Evolutionary conservation across 1,140 invertebrate genomes (phyloP).

Genomic region (Tetramorium parvispinum): DNA sequence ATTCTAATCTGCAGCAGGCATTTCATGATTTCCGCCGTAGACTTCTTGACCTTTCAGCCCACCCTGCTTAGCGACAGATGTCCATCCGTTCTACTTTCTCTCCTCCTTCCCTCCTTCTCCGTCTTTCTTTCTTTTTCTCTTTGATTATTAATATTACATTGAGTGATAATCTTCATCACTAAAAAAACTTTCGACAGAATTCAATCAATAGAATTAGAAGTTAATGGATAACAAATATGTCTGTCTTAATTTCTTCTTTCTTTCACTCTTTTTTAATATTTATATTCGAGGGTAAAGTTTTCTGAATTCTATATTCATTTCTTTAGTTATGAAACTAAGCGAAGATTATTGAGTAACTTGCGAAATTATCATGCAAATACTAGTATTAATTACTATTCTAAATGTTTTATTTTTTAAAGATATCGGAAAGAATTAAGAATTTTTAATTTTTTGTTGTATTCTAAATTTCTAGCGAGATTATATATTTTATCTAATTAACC

Average conservation of each 20-base stretch:
- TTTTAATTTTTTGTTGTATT: not conserved
- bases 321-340: not conserved
- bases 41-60: slow-evolving; percentile 18
- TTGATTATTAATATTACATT: not conserved
- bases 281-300: not conserved
- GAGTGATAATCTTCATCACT: not conserved
- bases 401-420: not conserved
- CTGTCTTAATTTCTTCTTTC: not conserved
- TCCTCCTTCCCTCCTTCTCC: not conserved
- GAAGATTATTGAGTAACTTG: not conserved
- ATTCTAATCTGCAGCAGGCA: slow-evolving; percentile 70
- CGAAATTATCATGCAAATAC: not conserved
- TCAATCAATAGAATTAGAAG: slow-evolving; percentile 63
- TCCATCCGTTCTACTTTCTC: not conserved
- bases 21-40: slow-evolving; percentile 35
- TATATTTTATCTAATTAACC: not conserved
- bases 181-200: slow-evolving; percentile 19
- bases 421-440: not conserved
- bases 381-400: not conserved
- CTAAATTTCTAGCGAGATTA: not conserved
- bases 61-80: slow-evolving; percentile 13
- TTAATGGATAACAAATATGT: slow-evolving; percentile 64
- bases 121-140: not conserved
- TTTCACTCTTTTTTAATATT: slow-evolving; percentile 35
- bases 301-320: not conserved